Percentiles rank a stretch among this genome's conserved stretches.
These are phyloP conservation scores for Ammodytes marinus DNA, from an alignment of 2,113 vertebrate species.

Conservation along the genomic window DNA sequence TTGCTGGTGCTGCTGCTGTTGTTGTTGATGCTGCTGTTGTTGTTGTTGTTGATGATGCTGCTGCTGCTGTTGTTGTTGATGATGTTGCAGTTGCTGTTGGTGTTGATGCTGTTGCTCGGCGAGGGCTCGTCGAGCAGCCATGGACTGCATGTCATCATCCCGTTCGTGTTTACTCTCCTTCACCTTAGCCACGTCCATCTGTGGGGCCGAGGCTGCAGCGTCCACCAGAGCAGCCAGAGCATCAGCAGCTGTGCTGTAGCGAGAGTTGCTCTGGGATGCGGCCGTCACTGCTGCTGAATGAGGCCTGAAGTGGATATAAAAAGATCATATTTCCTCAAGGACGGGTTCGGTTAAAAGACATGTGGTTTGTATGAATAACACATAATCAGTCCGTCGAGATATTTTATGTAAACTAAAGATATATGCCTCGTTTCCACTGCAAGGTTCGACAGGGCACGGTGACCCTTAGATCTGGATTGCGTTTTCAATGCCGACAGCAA, in stretches of 20 bases:
- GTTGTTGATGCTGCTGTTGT: conserved; percentile 80
- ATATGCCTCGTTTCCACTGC: too few species aligned
- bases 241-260: conserved; percentile 95
- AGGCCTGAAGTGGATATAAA: conserved; percentile 72
- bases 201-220: conserved; percentile 93
- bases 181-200: conserved; percentile 94
- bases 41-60: conserved; percentile 83
- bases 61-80: conserved; percentile 79
- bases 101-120: conserved; percentile 87
- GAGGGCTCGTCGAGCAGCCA: conserved; percentile 32
- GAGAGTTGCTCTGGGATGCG: conserved; percentile 88
- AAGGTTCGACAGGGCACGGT: too few species aligned
- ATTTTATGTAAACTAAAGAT: neutral
- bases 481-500: too few species aligned
- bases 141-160: conserved; percentile 88
- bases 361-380: neutral
- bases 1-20: conserved; percentile 41
- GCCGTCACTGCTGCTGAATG: conserved; percentile 75
- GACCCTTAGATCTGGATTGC: too few species aligned
- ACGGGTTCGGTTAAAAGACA: neutral
- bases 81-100: conserved; percentile 79
- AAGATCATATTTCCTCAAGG: neutral
- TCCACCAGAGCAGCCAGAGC: conserved; percentile 96
- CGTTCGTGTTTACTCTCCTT: conserved; percentile 95
- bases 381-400: neutral